phyloP scores from a whole-genome alignment of 2,113 vertebrate species.

The Semnornis frantzii region DNA sequence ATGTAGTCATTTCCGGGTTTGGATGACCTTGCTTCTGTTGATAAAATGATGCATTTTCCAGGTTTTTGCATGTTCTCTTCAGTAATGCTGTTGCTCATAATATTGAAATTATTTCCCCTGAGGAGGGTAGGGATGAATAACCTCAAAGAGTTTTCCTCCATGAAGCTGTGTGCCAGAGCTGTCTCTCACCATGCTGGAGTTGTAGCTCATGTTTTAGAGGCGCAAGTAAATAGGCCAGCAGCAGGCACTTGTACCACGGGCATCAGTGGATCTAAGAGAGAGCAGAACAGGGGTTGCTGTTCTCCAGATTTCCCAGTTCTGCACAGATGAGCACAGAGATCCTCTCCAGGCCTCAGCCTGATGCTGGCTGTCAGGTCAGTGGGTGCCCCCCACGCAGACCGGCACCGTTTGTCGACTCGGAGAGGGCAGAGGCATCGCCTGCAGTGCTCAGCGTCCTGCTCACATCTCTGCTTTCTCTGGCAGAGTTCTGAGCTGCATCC shows the following conservation, averaged over 20 bases:
- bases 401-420: not conserved
- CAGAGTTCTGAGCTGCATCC: not conserved
- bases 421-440: not conserved
- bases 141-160: conserved; percentile 4
- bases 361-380: conserved; percentile 1
- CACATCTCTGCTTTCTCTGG: not conserved
- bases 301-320: not conserved
- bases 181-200: not conserved
- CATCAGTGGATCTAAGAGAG: not conserved
- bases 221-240: not conserved
- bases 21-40: conserved; percentile 18
- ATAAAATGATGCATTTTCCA: conserved; percentile 12
- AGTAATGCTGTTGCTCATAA: not conserved
- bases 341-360: not conserved
- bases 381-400: not conserved
- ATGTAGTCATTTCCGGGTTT: not conserved
- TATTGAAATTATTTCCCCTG: conserved; percentile 8
- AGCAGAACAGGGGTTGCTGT: not conserved
- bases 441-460: not conserved
- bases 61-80: not conserved
- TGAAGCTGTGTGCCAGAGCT: not conserved
- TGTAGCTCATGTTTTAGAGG: not conserved
- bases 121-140: not conserved
- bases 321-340: not conserved
- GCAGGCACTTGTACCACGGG: not conserved